Evolutionary conservation across 1,140 invertebrate species (phyloP).

Genomic region (Caenorhabditis elegans): WBcel235 BX284606.5:6639001-6639500

Average conservation of each 20-base stretch:
- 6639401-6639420: conserved; percentile 6
- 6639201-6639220: conserved; percentile 22
- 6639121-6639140: background rate
- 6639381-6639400: background rate
- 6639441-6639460: conserved; percentile 10
- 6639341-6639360: conserved; percentile 36
- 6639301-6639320: conserved; percentile 30
- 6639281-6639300: background rate
- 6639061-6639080: no score
- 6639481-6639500: conserved; percentile 17
- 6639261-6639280: background rate
- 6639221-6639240: background rate
- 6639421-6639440: background rate
- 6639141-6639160: background rate
- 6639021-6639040: no score
- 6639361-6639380: conserved; percentile 43
- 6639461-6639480: conserved; percentile 9
- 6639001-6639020: conserved; percentile 46
- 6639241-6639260: background rate
- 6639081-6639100: no score
- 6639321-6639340: conserved; percentile 46
- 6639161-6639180: conserved; percentile 5
- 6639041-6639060: no score
- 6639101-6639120: background rate
- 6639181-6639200: background rate